Percentiles rank a stretch among this genome's conserved stretches.
Conservation (phyloP, 2,888 invertebrate species). For the Mylabris sibirica region DNA sequence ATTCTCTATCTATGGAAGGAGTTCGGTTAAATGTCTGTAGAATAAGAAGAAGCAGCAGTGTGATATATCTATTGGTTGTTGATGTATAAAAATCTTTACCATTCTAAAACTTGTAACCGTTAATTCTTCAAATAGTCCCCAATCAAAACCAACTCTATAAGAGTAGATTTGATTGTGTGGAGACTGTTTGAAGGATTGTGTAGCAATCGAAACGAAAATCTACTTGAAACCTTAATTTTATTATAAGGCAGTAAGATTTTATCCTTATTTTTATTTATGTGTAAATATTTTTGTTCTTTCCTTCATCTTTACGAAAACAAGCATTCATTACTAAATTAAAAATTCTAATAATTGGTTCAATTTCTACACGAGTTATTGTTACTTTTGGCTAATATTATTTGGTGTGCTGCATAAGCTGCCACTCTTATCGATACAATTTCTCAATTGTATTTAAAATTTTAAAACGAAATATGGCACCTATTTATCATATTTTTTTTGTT, state of each 20-base stretch:
- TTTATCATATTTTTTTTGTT: constrained; percentile 22
- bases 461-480: constrained; percentile 12
- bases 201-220: background rate
- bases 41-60: background rate
- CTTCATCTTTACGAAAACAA: constrained; percentile 22
- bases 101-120: background rate
- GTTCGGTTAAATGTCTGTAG: background rate
- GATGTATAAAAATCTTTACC: background rate
- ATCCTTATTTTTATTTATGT: background rate
- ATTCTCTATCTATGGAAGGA: background rate
- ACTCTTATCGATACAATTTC: constrained; percentile 15
- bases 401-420: constrained; percentile 46
- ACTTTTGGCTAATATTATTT: constrained; percentile 43
- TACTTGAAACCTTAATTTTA: constrained; percentile 4
- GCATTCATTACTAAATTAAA: constrained; percentile 47
- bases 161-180: background rate
- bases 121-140: background rate
- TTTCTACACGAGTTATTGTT: background rate
- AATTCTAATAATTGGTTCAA: constrained; percentile 37
- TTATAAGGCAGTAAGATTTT: constrained; percentile 41
- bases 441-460: background rate
- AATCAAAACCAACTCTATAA: background rate
- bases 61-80: background rate
- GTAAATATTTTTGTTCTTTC: background rate
- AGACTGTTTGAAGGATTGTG: background rate